A percentile compares a stretch with the other conserved stretches of the same genome.
Conservation (phyloP, 2,797 vertebrate species). For the Myotis vivesi region DNA sequence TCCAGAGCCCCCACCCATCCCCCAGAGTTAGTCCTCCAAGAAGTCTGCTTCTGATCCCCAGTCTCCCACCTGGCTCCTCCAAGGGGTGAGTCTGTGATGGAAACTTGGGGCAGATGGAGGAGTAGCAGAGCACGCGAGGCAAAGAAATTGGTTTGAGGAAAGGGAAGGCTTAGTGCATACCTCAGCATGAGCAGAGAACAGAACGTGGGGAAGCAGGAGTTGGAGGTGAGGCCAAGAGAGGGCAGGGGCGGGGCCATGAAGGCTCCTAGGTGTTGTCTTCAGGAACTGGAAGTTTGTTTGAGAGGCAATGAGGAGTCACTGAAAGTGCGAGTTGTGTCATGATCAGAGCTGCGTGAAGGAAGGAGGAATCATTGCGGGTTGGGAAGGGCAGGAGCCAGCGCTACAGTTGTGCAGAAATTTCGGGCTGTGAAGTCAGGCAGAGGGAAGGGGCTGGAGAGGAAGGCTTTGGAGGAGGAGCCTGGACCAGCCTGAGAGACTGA, state of each 20-base stretch:
- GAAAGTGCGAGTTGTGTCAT: no score
- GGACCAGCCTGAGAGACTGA: background rate
- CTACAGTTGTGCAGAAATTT: background rate
- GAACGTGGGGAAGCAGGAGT: background rate
- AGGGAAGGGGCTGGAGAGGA: background rate
- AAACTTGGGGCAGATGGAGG: background rate
- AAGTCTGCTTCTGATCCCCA: background rate
- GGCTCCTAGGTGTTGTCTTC: accelerated
- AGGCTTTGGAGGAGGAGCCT: background rate
- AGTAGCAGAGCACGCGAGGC: background rate
- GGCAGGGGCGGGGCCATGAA: background rate
- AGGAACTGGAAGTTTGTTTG: background rate
- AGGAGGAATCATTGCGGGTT: accelerated
- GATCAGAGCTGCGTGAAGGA: background rate
- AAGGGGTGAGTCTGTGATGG: background rate
- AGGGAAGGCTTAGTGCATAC: accelerated
- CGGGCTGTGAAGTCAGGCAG: background rate
- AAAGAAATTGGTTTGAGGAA: background rate
- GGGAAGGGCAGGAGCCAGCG: background rate
- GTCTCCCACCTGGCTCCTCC: background rate
- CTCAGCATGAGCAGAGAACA: background rate
- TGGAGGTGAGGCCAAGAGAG: background rate
- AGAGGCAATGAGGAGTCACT: background rate
- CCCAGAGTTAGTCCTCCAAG: background rate
- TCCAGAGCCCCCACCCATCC: no score